These are phyloP conservation scores for Pterocles gutturalis DNA, from an alignment of 2,113 vertebrate species.

Conservation along the genomic window DNA sequence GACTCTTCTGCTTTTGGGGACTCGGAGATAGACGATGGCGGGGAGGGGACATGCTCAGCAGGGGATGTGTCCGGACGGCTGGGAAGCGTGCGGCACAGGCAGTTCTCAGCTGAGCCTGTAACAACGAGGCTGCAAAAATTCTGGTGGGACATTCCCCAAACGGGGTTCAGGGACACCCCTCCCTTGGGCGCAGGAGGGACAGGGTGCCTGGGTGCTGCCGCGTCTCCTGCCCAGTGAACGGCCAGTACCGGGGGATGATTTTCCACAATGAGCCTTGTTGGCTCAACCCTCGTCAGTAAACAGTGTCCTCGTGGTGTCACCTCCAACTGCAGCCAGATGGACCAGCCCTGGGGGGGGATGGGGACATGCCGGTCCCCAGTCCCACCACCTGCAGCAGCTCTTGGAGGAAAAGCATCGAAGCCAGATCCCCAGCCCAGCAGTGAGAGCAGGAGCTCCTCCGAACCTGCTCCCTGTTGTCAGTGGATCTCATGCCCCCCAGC, in stretches of 20 bases:
- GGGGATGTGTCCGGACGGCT: neutral
- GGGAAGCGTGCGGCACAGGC: rapidly evolving
- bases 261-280: neutral
- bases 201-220: neutral
- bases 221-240: neutral
- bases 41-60: neutral
- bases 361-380: rapidly evolving
- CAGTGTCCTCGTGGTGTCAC: rapidly evolving
- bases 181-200: rapidly evolving
- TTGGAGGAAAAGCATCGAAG: neutral
- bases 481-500: rapidly evolving
- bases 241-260: neutral
- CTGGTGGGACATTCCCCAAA: neutral
- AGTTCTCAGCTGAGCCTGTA: neutral
- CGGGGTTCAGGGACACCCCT: neutral
- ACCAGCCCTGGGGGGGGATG: neutral
- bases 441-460: neutral
- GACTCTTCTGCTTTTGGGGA: neutral
- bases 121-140: neutral
- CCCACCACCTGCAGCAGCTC: neutral
- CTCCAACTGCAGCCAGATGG: neutral
- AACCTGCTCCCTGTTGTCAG: neutral
- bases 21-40: neutral
- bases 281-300: neutral
- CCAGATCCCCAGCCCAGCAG: neutral